Conservation (phyloP, 2,113 vertebrate genomes). For the Lethenteron reissneri region DNA sequence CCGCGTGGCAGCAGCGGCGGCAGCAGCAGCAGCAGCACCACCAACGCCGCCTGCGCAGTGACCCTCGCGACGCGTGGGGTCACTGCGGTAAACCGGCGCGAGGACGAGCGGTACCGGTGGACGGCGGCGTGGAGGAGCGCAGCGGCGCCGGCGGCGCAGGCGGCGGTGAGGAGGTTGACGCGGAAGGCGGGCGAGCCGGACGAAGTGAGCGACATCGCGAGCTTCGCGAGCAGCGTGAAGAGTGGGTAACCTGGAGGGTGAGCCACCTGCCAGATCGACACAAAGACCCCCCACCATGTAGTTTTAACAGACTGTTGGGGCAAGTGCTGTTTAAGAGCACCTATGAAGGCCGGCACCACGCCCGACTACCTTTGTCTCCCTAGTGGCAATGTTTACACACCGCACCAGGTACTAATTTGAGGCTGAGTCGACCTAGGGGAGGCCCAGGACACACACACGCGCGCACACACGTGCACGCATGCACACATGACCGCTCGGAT, state of each 20-base stretch:
- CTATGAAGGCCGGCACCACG: not conserved
- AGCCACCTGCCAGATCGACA: constrained; percentile 36
- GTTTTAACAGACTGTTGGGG: not conserved
- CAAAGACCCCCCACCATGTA: not conserved
- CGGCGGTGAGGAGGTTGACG: constrained; percentile 48
- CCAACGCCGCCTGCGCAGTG: no score
- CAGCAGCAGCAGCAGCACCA: no score
- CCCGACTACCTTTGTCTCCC: not conserved
- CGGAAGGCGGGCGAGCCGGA: constrained; percentile 44
- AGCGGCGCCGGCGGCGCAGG: constrained; percentile 50
- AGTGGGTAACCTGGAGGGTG: constrained; percentile 87
- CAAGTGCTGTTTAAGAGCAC: not conserved
- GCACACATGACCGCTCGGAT: no score
- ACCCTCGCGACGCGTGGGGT: no score
- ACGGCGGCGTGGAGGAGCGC: constrained; percentile 55
- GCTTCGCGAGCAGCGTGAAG: constrained; percentile 52
- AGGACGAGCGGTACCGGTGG: constrained; percentile 30
- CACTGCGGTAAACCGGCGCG: no score
- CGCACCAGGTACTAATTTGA: not conserved
- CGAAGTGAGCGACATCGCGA: constrained; percentile 31
- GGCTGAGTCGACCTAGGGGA: not conserved
- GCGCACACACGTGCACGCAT: no score
- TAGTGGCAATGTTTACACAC: not conserved
- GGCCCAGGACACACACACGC: not conserved
- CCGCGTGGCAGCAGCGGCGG: no score